These are phyloP conservation scores for Eupithecia dodoneata DNA, from an alignment of 2,888 invertebrate genomes.

Conservation along the genomic window DNA sequence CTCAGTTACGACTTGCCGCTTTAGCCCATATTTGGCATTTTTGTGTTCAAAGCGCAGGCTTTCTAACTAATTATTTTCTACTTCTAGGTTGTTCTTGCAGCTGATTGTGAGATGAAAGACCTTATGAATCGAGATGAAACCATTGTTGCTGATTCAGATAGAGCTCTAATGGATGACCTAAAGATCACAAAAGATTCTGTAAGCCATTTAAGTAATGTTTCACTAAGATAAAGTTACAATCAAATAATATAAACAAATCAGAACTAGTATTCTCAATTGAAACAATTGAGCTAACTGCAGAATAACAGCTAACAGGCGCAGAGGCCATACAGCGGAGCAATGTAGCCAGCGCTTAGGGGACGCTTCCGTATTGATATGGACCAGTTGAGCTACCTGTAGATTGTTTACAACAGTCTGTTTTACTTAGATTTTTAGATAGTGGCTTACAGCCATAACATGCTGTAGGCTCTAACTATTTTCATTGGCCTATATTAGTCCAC, in stretches of 20 bases:
- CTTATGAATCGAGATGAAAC: constrained; percentile 86
- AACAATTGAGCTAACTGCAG: too few relatives aligned
- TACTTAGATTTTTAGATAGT: constrained; percentile 4
- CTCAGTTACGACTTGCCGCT: neutral
- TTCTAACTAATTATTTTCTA: neutral
- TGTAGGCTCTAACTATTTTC: neutral
- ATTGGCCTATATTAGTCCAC: neutral
- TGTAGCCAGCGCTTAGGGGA: too few relatives aligned
- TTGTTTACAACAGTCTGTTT: neutral
- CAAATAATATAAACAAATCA: too few relatives aligned
- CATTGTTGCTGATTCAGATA: constrained; percentile 89
- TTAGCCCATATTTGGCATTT: neutral
- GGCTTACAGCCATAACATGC: neutral
- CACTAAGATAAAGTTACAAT: too few relatives aligned
- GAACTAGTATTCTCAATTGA: too few relatives aligned
- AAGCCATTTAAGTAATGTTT: constrained; percentile 54
- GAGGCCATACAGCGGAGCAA: too few relatives aligned
- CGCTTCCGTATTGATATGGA: too few relatives aligned
- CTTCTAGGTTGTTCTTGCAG: constrained; percentile 91
- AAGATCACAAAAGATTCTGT: constrained; percentile 91
- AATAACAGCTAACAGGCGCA: too few relatives aligned
- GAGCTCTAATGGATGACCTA: constrained; percentile 97
- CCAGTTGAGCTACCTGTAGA: too few relatives aligned
- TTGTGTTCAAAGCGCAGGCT: neutral
- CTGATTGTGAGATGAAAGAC: constrained; percentile 89